Percentiles rank a stretch among this genome's conserved stretches.
These are phyloP conservation scores for Eucera pruinosa DNA, from an alignment of 2,888 invertebrate genomes.

Conservation along the genomic window DNA sequence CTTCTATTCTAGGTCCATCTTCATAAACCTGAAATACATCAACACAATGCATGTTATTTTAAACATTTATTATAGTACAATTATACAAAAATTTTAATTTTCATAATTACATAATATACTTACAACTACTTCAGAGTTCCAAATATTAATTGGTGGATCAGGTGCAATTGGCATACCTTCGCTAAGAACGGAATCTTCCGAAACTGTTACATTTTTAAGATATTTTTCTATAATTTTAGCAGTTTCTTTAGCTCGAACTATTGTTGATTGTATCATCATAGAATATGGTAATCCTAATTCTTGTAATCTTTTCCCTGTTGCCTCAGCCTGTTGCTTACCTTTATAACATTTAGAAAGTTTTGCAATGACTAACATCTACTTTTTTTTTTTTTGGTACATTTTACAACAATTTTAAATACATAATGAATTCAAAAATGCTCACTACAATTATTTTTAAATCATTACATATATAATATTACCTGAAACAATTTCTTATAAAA, in stretches of 20 bases:
- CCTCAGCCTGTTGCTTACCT: conserved; percentile 94
- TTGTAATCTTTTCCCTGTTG: conserved; percentile 93
- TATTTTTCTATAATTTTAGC: conserved; percentile 91
- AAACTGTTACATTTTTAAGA: conserved; percentile 87
- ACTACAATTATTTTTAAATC: too few species aligned
- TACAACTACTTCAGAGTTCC: conserved; percentile 93
- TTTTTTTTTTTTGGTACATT: too few species aligned
- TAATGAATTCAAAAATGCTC: too few species aligned
- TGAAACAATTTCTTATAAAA: too few species aligned
- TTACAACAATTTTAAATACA: too few species aligned
- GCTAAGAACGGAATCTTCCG: conserved; percentile 90
- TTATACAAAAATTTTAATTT: conserved; percentile 6
- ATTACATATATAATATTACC: too few species aligned
- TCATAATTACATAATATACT: conserved; percentile 69
- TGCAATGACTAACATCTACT: conserved; percentile 7
- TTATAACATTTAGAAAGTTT: conserved; percentile 43
- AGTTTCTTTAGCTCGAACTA: conserved; percentile 97
- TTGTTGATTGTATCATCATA: conserved; percentile 93
- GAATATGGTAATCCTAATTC: conserved; percentile 92
- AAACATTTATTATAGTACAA: conserved; percentile 14
- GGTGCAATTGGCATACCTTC: conserved; percentile 98
- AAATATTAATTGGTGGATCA: conserved; percentile 94
- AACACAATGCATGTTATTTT: background rate
- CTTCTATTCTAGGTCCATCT: conserved; percentile 97
- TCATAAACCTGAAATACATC: conserved; percentile 91